phyloP scores from a whole-genome alignment of 2,797 vertebrate genomes.

The Peromyscus attwateri region DNA sequence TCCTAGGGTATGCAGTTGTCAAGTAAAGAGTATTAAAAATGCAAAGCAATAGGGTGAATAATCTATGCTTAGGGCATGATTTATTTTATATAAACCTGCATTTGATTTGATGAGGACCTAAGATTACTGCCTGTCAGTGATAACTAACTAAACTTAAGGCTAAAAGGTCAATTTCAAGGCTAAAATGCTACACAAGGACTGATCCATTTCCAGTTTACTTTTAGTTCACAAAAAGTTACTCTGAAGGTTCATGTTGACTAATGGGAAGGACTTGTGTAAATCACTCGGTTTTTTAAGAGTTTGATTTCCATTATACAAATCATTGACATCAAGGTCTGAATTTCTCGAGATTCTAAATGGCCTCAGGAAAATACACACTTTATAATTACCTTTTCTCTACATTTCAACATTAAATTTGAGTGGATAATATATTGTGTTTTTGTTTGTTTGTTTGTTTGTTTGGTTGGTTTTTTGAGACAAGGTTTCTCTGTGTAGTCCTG shows the following conservation, averaged over 20 bases:
- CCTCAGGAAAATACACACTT: background rate
- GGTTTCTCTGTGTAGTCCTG: background rate
- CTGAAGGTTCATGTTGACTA: background rate
- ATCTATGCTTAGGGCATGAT: background rate
- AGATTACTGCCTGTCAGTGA: background rate
- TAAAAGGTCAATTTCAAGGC: conserved; percentile 40
- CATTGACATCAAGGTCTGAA: background rate
- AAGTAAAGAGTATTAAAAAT: conserved; percentile 42
- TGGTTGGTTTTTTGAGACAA: background rate
- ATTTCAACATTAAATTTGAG: conserved; percentile 23
- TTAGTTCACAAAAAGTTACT: background rate
- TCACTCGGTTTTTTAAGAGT: background rate
- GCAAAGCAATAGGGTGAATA: conserved; percentile 13
- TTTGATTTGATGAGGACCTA: conserved; percentile 19
- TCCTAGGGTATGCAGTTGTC: conserved; percentile 4
- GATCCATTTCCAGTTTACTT: background rate
- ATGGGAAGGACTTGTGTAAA: background rate
- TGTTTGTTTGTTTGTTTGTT: too few relatives aligned
- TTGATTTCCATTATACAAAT: conserved; percentile 30
- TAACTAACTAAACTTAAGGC: conserved; percentile 45
- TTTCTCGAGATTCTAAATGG: conserved; percentile 43
- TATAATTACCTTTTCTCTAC: background rate
- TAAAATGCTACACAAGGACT: background rate
- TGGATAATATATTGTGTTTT: conserved; percentile 1
- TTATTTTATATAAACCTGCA: conserved; percentile 29